Base-by-base conservation (phyloP, 2,888 invertebrate genomes). In the Physocephala rufipes region DNA sequence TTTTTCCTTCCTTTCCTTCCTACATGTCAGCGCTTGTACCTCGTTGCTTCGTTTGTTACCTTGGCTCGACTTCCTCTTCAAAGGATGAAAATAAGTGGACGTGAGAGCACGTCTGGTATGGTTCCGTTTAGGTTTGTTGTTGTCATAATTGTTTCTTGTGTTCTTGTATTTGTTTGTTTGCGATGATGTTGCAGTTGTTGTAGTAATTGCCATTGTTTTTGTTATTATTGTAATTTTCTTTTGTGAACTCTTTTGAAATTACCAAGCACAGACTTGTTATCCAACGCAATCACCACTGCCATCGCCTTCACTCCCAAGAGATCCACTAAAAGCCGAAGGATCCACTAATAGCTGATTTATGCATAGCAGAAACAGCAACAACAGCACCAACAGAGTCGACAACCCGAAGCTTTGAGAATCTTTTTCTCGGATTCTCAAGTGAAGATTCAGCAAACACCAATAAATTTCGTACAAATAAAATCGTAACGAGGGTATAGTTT, bases 271-370 rank as follows among this genome's bases (percentile, higher is more conserved):
- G 36, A 36, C 36, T n/a, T n/a, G n/a, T n/a, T n/a, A n/a, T n/a
- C n/a, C 36, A 36, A 4, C 9, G 5, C 36, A 36, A 9, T 4
- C 49, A 49, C 49, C 49, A 49, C 16, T n/a, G 19, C 19, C 12
- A 7, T 15, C 49, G 16, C 49, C 49, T 13, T 19, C 49, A 19
- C 19, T n/a, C 7, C 49, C 49, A 49, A n/a, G 49, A 19, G 45
- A 45, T 13, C 28, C 24, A n/a, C 67, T 43, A 36, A 58, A 19
- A 13, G 36, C 43, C 67, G 28, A 51, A 28, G 19, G 65, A 36
- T 21, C 43, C 58, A 49, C 47, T 59, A 67, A 67, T 67, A 59
- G 67, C 59, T 43, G 67, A 59, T 67, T 59, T 59, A 67, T 59
- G 59, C 67, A 59, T 47, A 12, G 45, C 19, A 49, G 26, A 12